phyloP scores from a whole-genome alignment of 2,888 invertebrate genomes.

The Chironomus riparius region DNA sequence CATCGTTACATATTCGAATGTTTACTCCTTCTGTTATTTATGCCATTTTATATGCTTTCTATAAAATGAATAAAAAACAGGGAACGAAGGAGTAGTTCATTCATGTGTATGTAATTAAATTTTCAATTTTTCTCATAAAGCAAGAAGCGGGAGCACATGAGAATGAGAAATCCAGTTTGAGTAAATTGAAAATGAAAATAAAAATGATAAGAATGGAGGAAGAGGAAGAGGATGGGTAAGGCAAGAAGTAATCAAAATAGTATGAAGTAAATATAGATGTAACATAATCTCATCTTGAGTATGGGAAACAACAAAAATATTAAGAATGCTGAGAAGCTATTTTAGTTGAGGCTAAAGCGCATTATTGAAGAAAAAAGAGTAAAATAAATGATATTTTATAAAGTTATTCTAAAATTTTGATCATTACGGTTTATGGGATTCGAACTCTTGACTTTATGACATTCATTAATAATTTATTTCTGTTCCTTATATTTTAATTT shows the following conservation, averaged over 20 bases:
- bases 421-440: background rate
- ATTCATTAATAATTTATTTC: no score
- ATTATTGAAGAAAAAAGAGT: no score
- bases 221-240: background rate
- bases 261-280: background rate
- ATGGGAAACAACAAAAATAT: no score
- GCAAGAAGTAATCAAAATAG: background rate
- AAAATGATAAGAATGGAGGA: background rate
- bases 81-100: background rate
- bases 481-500: no score
- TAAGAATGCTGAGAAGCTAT: no score
- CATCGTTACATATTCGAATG: background rate
- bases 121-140: background rate
- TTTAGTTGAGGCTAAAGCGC: no score
- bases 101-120: constrained; percentile 6
- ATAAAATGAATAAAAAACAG: background rate
- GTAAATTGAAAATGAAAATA: background rate
- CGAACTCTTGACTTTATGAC: background rate
- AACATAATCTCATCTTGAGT: no score
- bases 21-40: no score
- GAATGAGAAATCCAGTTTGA: background rate
- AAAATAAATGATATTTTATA: no score
- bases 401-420: no score
- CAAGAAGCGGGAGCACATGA: background rate
- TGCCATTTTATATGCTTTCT: background rate